Base-by-base conservation (phyloP, 1,140 invertebrate species). In the Pentalonia nigronervosa region DNA sequence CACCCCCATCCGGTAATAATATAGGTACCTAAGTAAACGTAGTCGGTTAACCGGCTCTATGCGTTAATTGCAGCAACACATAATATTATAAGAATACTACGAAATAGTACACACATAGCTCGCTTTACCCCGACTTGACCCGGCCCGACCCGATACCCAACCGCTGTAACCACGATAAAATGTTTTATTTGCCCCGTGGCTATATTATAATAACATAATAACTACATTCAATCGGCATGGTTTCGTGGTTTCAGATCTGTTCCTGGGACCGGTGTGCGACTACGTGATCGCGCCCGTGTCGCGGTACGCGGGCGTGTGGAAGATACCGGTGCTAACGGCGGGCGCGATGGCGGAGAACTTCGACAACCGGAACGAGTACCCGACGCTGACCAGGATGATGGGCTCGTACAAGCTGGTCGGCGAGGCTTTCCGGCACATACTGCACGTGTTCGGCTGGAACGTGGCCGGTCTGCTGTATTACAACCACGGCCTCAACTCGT, bases 281-380 rank as follows among this genome's bases (percentile, higher is more conserved):
- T 99, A 98, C 95, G 98, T 98, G 8, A 96, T 99, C 91, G 98
- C 98, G 1, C 98, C 98, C 1, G 98, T 99, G 2, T 97, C 98
- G 1, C 96, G 98, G 25, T 99, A 98, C 95, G 97, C 98, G 1
- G 97, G 97, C 11, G 96, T 96, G n/a, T 99, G 98, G 98, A 96
- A 97, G 3, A 97, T 98, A 36, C 98, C 98, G 0, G 97, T 99
- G 2, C 95, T 99, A 14, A 98, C 98, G 4, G 97, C 98, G 0
- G 98, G 97, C 0, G 98, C 97, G 0, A 97, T 98, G 94, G 97
- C 97, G 0, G 97, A 98, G 93, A 97, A 97, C 83, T 98, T 98
- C 95, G 96, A 96, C 56, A 95, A 96, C 95, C 97, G 97, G 94
- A 95, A 95, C 23, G 95, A 96, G n/a, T 99, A 97, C 95, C 96